Base-by-base conservation (phyloP, 2,797 vertebrate species). In the Lagothrix lagotricha region DNA sequence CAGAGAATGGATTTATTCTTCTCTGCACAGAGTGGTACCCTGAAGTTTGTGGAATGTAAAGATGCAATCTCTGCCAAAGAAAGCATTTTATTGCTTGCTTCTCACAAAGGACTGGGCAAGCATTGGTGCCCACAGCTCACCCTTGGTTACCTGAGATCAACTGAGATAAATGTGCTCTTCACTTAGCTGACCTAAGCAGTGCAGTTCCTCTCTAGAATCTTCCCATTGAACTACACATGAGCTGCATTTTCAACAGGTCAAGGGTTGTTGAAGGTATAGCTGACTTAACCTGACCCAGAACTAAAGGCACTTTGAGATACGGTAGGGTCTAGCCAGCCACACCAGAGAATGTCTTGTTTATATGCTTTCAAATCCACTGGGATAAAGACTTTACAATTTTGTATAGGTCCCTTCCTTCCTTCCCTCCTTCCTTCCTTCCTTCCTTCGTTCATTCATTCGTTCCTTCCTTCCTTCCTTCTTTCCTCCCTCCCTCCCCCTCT, bases 1-100 rank as follows among this genome's bases (percentile, higher is more conserved):
- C 50, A 89, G 73, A 36, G 67, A 96, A 90, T 9, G 82, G 81
- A 96, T 97, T 97, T 97, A 92, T 96, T 80, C 88, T 54, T 84
- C 67, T 96, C 22, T 52, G 80, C 76, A 97, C n/a, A 77, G 81
- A 50, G 26, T 64, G 17, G 9, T 87, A 44, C 8, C 9, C 61
- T 52, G 52, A 17, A 83, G 67, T n/a, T 88, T 90, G 83, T 93
- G 80, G 54, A 97, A 97, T 33, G 72, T 77, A 94, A 97, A 95
- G 70, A 88, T 33, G 79, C 0, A 15, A 81, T 8, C 28, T 96
- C 41, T 96, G 80, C 64, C 91, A 87, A 44, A 89, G 91, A 97
- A 97, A 97, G 41, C 73, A 90, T 76, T 90, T 94, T 91, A 84
- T 88, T 73, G 73, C 58, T 94, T 95, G 46, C 26, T 93, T 93